A percentile compares a stretch with the other conserved stretches of the same genome.
phyloP scores from a whole-genome alignment of 2,113 vertebrate genomes.

The Neofelis nebulosa region DNA sequence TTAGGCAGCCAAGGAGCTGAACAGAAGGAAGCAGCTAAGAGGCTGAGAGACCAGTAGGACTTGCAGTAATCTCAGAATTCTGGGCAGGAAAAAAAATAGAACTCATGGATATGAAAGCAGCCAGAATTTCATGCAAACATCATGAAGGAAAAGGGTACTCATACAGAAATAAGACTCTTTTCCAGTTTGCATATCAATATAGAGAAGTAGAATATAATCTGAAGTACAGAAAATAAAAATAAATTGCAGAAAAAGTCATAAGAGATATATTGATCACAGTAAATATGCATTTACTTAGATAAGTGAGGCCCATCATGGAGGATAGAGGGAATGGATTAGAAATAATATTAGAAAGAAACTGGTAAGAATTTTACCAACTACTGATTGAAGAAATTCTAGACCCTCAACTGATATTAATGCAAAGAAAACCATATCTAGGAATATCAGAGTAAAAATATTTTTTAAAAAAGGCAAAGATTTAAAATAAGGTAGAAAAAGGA shows the following conservation, averaged over 20 bases:
- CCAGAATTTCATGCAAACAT: neutral
- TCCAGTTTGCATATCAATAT: neutral
- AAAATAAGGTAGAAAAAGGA: neutral
- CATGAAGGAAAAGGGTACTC: neutral
- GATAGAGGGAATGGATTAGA: neutral
- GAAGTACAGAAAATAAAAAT: neutral
- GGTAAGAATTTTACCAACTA: neutral
- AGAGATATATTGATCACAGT: neutral
- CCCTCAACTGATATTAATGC: neutral
- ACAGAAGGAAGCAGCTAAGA: neutral
- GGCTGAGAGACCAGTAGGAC: neutral
- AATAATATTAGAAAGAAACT: neutral
- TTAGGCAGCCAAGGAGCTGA: neutral
- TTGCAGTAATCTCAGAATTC: neutral
- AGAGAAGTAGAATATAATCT: neutral
- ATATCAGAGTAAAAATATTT: neutral
- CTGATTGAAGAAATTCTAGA: neutral
- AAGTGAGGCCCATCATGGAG: neutral
- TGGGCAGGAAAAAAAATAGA: neutral
- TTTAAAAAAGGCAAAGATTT: neutral
- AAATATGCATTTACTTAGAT: neutral
- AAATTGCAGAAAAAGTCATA: neutral
- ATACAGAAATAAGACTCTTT: neutral
- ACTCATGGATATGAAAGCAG: neutral
- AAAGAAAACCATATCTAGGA: neutral